These are phyloP conservation scores for Peucedramus taeniatus DNA, from an alignment of 2,113 vertebrate genomes.

Conservation along the genomic window DNA sequence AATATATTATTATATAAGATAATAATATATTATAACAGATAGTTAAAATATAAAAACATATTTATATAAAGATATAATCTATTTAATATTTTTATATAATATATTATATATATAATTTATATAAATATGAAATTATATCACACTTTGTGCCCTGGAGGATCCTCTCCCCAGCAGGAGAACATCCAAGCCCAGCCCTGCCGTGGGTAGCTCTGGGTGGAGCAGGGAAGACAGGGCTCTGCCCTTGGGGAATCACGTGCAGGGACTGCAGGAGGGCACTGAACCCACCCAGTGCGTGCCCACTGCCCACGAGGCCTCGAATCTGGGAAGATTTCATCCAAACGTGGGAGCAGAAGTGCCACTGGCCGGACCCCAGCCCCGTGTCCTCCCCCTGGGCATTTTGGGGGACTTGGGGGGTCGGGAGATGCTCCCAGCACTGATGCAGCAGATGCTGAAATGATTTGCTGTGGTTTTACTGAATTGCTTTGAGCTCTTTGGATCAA, in stretches of 20 bases:
- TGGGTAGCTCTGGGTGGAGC: background rate
- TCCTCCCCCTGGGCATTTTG: background rate
- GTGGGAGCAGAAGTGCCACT: background rate
- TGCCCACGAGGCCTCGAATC: background rate
- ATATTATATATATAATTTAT: background rate
- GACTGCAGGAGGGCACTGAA: background rate
- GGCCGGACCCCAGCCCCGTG: rapidly evolving
- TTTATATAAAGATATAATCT: no score
- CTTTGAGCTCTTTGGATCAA: background rate
- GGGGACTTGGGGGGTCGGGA: no score
- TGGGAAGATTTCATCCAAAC: background rate
- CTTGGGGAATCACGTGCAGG: rapidly evolving
- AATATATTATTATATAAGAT: no score
- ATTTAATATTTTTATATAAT: no score
- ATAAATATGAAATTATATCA: background rate
- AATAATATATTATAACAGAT: no score
- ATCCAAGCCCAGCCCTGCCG: rapidly evolving
- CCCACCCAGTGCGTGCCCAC: rapidly evolving
- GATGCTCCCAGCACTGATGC: background rate
- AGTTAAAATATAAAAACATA: no score
- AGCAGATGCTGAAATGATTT: background rate
- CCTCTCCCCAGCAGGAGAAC: background rate
- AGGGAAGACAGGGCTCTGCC: rapidly evolving
- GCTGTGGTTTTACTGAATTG: background rate
- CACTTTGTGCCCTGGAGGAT: background rate